Percentiles rank a stretch among this genome's conserved stretches.
phyloP scores from a whole-genome alignment of 1,140 invertebrate genomes.

The Agraylea sexmaculata region DNA sequence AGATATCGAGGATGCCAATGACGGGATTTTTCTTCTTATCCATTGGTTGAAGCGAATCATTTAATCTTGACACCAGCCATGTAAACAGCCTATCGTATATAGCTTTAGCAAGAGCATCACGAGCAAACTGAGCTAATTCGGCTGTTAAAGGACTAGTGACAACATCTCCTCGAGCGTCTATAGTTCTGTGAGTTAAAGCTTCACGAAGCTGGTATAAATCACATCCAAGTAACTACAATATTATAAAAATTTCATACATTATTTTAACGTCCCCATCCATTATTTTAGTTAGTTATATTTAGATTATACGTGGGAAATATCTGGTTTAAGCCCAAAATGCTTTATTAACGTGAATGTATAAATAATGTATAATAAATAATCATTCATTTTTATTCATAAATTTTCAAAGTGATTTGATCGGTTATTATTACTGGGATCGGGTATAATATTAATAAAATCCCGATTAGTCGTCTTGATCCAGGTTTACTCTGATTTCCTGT shows the following conservation, averaged over 20 bases:
- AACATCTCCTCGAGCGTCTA: constrained; percentile 71
- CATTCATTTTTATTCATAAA: too few species aligned
- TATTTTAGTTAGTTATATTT: too few species aligned
- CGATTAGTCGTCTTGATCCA: too few species aligned
- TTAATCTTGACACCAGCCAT: constrained; percentile 74
- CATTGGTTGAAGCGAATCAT: constrained; percentile 57
- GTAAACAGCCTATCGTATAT: constrained; percentile 80
- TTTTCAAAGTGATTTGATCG: too few species aligned
- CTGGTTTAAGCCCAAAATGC: too few species aligned
- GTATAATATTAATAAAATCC: too few species aligned
- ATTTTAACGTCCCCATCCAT: constrained; percentile 22
- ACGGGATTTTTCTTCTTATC: constrained; percentile 46
- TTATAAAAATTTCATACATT: constrained; percentile 14
- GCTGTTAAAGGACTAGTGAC: constrained; percentile 65
- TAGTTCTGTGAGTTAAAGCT: constrained; percentile 72
- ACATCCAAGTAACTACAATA: constrained; percentile 58
- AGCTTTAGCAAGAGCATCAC: constrained; percentile 78
- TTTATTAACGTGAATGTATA: too few species aligned
- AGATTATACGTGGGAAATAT: too few species aligned
- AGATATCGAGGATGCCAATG: constrained; percentile 85
- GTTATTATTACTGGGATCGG: too few species aligned
- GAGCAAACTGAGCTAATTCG: constrained; percentile 66
- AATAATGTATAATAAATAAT: too few species aligned
- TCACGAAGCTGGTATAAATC: constrained; percentile 47
- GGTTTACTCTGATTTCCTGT: too few species aligned